phyloP scores from a whole-genome alignment of 2,797 vertebrate genomes.

The Pelodytes ibericus region DNA sequence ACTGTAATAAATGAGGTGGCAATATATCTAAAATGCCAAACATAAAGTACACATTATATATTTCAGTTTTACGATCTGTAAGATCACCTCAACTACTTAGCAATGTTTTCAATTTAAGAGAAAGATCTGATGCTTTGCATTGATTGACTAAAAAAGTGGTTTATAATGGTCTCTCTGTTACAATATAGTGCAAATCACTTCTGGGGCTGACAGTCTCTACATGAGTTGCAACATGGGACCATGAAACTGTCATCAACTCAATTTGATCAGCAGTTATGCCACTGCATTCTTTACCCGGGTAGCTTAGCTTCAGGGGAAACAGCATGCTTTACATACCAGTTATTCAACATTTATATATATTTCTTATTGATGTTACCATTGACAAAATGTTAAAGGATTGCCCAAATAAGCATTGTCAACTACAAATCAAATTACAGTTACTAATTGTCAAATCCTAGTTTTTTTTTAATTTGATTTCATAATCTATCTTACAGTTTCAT shows the following conservation, averaged over 20 bases:
- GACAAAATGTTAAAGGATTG: background rate
- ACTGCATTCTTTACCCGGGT: background rate
- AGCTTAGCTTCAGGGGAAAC: background rate
- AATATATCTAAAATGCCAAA: too few relatives aligned
- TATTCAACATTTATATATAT: too few relatives aligned
- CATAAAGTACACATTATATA: too few relatives aligned
- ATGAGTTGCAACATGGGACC: background rate
- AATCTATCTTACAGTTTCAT: too few relatives aligned
- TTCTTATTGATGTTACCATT: background rate
- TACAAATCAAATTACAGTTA: background rate
- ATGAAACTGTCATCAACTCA: conserved; percentile 8
- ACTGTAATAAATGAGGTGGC: too few relatives aligned
- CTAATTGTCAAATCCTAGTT: background rate
- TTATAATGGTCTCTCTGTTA: background rate
- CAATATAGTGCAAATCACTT: background rate
- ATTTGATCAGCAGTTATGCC: background rate
- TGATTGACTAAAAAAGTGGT: background rate
- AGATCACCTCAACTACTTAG: background rate
- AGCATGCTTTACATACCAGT: conserved; percentile 5
- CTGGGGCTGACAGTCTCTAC: background rate
- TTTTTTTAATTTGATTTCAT: background rate
- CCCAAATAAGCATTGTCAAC: background rate
- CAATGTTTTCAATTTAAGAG: background rate
- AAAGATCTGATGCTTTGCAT: background rate
- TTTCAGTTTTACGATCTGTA: too few relatives aligned